Percentiles rank a stretch among this genome's conserved stretches.
Evolutionary conservation across 30 jellyfish, hydroid and myxozoan species (phyloP).

Genomic region (Mastigias papua): DNA sequence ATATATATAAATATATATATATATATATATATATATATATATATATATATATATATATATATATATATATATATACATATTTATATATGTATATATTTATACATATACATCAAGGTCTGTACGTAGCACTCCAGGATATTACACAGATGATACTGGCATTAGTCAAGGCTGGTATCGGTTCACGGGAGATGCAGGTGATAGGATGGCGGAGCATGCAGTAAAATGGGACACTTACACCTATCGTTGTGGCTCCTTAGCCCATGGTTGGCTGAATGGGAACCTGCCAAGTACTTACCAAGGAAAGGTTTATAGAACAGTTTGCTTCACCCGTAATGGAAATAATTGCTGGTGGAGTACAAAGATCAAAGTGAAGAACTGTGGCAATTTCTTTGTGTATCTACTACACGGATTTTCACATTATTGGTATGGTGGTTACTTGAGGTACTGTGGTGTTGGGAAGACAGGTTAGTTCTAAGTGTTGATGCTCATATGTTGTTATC

Average conservation of each 20-base stretch:
- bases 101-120: conserved; percentile 11
- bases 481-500: too few relatives aligned
- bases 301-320: neutral
- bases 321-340: neutral
- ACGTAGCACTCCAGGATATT: neutral
- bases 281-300: neutral
- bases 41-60: too few relatives aligned
- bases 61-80: too few relatives aligned
- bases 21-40: too few relatives aligned
- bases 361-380: conserved; percentile 3
- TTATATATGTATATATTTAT: too few relatives aligned
- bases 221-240: neutral
- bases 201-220: neutral
- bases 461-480: too few relatives aligned
- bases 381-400: neutral
- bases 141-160: neutral
- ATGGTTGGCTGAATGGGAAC: conserved; percentile 1
- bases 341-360: neutral
- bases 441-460: conserved; percentile 21
- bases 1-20: too few relatives aligned
- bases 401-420: neutral
- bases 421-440: neutral
- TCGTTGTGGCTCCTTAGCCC: neutral
- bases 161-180: conserved; percentile 36
- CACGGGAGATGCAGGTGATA: neutral